Evolutionary conservation across 2,888 invertebrate genomes (phyloP).

Genomic region (Lissonota sp.): DNA sequence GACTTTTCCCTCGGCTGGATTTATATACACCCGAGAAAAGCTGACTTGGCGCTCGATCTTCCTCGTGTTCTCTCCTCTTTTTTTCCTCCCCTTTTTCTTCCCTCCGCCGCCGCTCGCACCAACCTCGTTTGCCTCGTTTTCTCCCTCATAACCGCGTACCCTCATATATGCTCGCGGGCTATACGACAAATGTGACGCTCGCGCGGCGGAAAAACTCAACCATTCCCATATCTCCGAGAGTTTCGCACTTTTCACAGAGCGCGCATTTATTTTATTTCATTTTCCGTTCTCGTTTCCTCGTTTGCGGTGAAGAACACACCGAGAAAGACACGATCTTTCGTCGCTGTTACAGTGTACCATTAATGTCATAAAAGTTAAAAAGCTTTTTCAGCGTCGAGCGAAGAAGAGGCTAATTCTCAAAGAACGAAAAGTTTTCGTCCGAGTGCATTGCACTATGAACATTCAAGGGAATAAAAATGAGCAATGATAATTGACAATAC

Average conservation of each 20-base stretch:
- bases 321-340: not conserved
- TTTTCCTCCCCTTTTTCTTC: conserved; percentile 27
- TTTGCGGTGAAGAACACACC: not conserved
- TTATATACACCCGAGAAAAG: conserved; percentile 37
- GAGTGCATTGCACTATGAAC: too few relatives aligned
- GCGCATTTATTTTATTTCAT: not conserved
- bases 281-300: not conserved
- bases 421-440: too few relatives aligned
- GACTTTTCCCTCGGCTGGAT: conserved; percentile 39
- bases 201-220: conserved; percentile 19
- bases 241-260: conserved; percentile 40
- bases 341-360: not conserved
- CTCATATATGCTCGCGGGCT: not conserved
- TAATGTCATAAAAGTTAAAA: conserved; percentile 1
- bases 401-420: too few relatives aligned
- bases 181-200: conserved; percentile 39
- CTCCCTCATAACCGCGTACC: conserved; percentile 4
- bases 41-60: conserved; percentile 60
- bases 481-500: too few relatives aligned
- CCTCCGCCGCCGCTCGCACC: not conserved
- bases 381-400: not conserved
- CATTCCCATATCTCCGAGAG: conserved; percentile 28
- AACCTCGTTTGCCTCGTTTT: conserved; percentile 30
- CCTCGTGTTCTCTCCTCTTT: conserved; percentile 34
- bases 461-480: too few relatives aligned